phyloP scores from a whole-genome alignment of 2,888 invertebrate genomes.

The Alsophila aescularia region DNA sequence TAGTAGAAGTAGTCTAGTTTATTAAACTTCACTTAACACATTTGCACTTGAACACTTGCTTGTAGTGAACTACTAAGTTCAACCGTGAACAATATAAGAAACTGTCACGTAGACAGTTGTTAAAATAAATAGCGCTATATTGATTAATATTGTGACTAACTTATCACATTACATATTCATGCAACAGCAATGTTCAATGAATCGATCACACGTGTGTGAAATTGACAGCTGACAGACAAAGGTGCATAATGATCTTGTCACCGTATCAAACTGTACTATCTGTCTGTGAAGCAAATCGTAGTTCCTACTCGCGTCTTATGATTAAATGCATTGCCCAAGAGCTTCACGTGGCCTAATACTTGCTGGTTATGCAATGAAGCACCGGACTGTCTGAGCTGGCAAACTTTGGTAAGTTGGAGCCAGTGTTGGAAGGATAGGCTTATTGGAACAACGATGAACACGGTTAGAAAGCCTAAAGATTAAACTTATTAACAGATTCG shows the following conservation, averaged over 20 bases:
- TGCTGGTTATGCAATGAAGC: slow-evolving; percentile 32
- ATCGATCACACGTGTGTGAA: slow-evolving; percentile 14
- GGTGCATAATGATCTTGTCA: slow-evolving; percentile 34
- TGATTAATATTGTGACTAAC: slow-evolving; percentile 6
- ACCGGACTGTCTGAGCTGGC: slow-evolving; percentile 14
- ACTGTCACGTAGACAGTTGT: too few species aligned
- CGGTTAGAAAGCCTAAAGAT: too few species aligned
- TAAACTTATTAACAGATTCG: too few species aligned
- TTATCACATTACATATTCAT: slow-evolving; percentile 12
- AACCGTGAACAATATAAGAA: too few species aligned
- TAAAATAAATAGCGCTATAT: not conserved
- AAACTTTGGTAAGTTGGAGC: slow-evolving; percentile 10
- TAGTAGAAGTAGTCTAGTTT: too few species aligned
- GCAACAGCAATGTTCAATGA: not conserved
- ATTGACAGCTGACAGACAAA: slow-evolving; percentile 33
- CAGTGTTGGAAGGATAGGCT: not conserved
- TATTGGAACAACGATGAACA: not conserved
- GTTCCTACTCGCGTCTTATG: slow-evolving; percentile 25
- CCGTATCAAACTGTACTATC: slow-evolving; percentile 34
- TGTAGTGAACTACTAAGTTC: too few species aligned
- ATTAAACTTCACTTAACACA: too few species aligned
- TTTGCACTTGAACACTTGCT: too few species aligned
- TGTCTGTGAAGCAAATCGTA: slow-evolving; percentile 28
- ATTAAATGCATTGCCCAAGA: slow-evolving; percentile 36
- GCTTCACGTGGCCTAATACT: slow-evolving; percentile 28